A percentile compares a stretch with the other conserved stretches of the same genome.
These are phyloP conservation scores for Andricus quercusramuli DNA, from an alignment of 2,888 invertebrate species.

Conservation along the genomic window DNA sequence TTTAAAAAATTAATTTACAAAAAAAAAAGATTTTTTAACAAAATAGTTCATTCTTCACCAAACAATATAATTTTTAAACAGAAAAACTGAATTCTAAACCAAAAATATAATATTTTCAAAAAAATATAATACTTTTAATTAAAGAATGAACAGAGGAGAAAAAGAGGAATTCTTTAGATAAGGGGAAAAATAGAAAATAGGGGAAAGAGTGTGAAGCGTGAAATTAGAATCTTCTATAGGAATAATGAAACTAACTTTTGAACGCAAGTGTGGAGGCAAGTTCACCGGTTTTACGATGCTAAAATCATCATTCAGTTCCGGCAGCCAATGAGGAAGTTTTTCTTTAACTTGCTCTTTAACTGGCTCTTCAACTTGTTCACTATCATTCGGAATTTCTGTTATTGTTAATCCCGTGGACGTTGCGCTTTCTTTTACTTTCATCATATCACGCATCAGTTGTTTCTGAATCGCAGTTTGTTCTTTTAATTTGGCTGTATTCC, in stretches of 20 bases:
- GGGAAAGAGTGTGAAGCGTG: too few relatives aligned
- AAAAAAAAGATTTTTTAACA: too few relatives aligned
- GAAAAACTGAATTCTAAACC: too few relatives aligned
- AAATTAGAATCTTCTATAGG: conserved; percentile 41
- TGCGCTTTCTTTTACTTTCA: conserved; percentile 34
- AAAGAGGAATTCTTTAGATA: too few relatives aligned
- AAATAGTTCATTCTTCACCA: too few relatives aligned
- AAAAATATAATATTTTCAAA: too few relatives aligned
- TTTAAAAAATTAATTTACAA: too few relatives aligned
- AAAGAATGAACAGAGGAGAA: too few relatives aligned
- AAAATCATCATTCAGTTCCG: conserved; percentile 76
- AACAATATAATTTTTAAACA: too few relatives aligned
- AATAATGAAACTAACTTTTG: conserved; percentile 79
- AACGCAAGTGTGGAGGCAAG: conserved; percentile 84
- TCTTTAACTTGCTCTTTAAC: conserved; percentile 13
- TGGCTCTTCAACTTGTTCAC: conserved; percentile 48
- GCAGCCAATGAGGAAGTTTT: conserved; percentile 77
- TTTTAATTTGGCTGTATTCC: conserved; percentile 41
- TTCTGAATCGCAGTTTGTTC: conserved; percentile 38
- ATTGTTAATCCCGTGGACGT: conserved; percentile 41
- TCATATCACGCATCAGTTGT: conserved; percentile 42
- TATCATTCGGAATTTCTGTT: conserved; percentile 46
- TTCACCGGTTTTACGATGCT: conserved; percentile 79
- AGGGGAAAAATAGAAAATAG: too few relatives aligned
- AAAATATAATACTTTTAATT: too few relatives aligned